Conservation (phyloP, 2,888 invertebrate species). For the Rapana venosa region DNA sequence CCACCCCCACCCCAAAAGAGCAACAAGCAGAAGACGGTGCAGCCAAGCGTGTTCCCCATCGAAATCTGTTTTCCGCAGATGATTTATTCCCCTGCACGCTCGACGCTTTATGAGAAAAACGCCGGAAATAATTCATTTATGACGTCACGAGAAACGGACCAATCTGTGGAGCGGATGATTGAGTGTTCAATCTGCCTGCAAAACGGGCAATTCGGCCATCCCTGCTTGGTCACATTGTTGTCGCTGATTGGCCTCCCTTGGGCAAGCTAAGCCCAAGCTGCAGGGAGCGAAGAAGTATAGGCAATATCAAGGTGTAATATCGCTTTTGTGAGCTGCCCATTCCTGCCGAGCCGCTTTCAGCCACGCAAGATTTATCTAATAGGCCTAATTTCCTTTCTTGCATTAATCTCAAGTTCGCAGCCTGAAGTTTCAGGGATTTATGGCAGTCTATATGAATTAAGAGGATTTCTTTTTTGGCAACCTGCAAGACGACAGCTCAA, state of each 20-base stretch:
- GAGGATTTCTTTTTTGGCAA: background rate
- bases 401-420: slow-evolving; percentile 25
- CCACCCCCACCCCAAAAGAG: background rate
- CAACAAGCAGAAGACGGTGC: background rate
- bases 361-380: background rate
- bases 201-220: background rate
- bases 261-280: too few species aligned
- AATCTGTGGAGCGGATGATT: slow-evolving; percentile 27
- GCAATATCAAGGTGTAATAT: slow-evolving; percentile 28
- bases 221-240: slow-evolving; percentile 13
- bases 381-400: slow-evolving; percentile 8
- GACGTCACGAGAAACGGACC: slow-evolving; percentile 30
- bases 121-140: slow-evolving; percentile 35
- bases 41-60: slow-evolving; percentile 19
- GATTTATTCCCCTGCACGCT: slow-evolving; percentile 26
- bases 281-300: too few species aligned
- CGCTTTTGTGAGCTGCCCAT: background rate
- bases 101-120: slow-evolving; percentile 3
- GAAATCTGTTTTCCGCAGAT: background rate
- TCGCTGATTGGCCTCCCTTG: background rate
- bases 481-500: too few species aligned
- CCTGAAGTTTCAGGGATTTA: background rate
- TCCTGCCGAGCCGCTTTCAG: background rate
- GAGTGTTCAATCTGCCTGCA: background rate
- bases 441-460: background rate